Evolutionary conservation across 1,140 invertebrate genomes (phyloP).

Genomic region (Trissolcus basalis): DNA sequence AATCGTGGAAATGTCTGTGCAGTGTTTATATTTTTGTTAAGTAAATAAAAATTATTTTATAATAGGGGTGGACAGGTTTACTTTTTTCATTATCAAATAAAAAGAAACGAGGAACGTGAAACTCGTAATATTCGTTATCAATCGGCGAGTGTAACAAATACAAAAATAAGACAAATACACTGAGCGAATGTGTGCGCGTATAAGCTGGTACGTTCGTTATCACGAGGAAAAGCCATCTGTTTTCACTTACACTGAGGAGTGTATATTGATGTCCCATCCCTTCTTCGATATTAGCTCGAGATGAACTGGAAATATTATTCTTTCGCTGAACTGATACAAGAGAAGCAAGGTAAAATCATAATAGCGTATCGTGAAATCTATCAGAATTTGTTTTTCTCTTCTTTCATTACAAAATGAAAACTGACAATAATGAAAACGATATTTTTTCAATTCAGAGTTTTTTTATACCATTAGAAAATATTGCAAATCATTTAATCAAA

Average conservation of each 20-base stretch:
- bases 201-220: constrained; percentile 54
- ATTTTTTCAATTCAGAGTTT: no score
- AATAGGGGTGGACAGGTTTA: no score
- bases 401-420: constrained; percentile 33
- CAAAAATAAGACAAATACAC: constrained; percentile 32
- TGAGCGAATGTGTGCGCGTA: constrained; percentile 29
- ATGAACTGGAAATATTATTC: constrained; percentile 63
- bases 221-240: constrained; percentile 36
- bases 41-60: no score
- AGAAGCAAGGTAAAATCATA: constrained; percentile 60
- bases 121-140: constrained; percentile 31
- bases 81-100: no score
- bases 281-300: constrained; percentile 53
- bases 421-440: constrained; percentile 43
- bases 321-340: constrained; percentile 58
- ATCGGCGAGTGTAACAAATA: constrained; percentile 28
- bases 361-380: constrained; percentile 49
- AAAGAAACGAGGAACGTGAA: background rate
- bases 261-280: constrained; percentile 58
- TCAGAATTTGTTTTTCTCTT: constrained; percentile 33
- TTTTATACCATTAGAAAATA: no score
- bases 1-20: no score
- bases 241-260: constrained; percentile 39
- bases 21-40: no score
- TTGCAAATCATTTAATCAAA: no score